These are phyloP conservation scores for Acanthosoma haemorrhoidale DNA, from an alignment of 2,888 invertebrate species.

Conservation along the genomic window DNA sequence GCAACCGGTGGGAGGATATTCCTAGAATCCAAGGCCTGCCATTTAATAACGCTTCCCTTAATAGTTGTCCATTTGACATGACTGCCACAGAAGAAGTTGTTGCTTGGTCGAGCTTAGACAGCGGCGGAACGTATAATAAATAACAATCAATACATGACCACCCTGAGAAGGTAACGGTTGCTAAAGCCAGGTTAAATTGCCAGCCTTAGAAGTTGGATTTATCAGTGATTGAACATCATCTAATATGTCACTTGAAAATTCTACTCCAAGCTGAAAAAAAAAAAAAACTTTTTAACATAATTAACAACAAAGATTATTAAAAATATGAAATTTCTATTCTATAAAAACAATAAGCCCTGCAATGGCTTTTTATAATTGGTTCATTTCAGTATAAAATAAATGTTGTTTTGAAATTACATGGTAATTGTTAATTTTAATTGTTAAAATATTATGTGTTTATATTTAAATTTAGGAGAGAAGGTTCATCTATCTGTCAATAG, in stretches of 20 bases:
- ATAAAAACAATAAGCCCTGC: background rate
- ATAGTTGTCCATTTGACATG: background rate
- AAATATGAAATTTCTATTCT: background rate
- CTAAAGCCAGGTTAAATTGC: constrained; percentile 79
- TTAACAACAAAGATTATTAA: constrained; percentile 8
- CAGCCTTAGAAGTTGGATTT: constrained; percentile 79
- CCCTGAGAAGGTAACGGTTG: constrained; percentile 19
- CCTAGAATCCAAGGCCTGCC: background rate
- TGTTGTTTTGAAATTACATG: no score
- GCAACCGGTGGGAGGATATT: constrained; percentile 4
- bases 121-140: constrained; percentile 28
- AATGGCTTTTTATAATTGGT: no score
- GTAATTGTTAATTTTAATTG: no score
- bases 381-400: no score
- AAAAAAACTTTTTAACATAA: background rate
- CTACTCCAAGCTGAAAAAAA: constrained; percentile 67
- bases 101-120: background rate
- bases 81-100: background rate
- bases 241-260: constrained; percentile 78
- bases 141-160: constrained; percentile 1
- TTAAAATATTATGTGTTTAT: no score
- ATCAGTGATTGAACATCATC: constrained; percentile 85
- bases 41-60: background rate
- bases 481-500: no score
- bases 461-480: no score